A percentile compares a stretch with the other conserved stretches of the same genome.
These are phyloP conservation scores for Eretmochelys imbricata DNA, from an alignment of 2,113 vertebrate species.

Conservation along the genomic window DNA sequence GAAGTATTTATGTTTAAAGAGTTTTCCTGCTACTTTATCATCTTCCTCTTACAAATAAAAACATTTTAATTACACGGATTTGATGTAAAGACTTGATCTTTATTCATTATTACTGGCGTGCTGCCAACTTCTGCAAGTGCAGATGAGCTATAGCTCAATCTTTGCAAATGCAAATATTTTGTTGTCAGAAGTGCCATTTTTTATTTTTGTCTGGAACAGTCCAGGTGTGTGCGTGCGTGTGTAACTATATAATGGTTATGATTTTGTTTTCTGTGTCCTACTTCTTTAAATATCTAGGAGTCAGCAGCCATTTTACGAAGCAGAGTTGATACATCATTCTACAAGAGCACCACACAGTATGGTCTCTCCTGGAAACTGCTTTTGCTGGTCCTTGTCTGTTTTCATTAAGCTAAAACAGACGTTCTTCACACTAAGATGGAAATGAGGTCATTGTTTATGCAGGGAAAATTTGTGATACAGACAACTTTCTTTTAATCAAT, in stretches of 20 bases:
- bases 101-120: background rate
- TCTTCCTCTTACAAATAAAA: constrained; percentile 34
- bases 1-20: background rate
- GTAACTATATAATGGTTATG: background rate
- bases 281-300: background rate
- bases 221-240: background rate
- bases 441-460: background rate
- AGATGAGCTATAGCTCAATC: constrained; percentile 2
- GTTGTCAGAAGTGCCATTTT: background rate
- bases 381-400: background rate
- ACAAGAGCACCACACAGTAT: accelerated
- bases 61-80: background rate
- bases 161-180: constrained; percentile 34
- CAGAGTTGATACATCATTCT: background rate
- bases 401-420: background rate
- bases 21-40: background rate
- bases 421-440: background rate
- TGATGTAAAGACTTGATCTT: background rate
- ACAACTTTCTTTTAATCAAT: constrained; percentile 12
- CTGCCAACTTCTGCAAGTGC: constrained; percentile 32
- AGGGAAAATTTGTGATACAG: background rate
- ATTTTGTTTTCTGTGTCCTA: background rate
- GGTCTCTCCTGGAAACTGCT: background rate
- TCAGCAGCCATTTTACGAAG: accelerated
- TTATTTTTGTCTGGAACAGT: constrained; percentile 16